Evolutionary conservation across 2,888 invertebrate species (phyloP).

Genomic region (Lasiommata megera): DNA sequence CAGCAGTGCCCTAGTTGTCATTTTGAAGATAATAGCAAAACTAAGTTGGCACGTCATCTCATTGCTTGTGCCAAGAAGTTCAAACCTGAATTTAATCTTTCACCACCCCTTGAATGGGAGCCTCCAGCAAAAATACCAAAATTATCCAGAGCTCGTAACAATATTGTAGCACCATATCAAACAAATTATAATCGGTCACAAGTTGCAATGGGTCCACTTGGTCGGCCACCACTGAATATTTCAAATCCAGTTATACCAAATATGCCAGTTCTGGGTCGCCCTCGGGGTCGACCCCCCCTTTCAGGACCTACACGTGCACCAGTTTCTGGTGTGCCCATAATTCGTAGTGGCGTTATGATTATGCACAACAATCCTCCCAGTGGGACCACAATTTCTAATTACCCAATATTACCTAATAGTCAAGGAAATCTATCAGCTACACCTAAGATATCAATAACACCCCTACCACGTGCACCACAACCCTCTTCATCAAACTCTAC

Average conservation of each 20-base stretch:
- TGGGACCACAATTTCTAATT: constrained; percentile 67
- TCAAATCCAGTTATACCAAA: constrained; percentile 49
- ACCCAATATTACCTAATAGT: constrained; percentile 63
- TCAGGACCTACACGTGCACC: constrained; percentile 54
- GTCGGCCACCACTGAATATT: constrained; percentile 59
- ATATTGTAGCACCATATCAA: constrained; percentile 69
- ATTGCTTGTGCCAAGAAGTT: constrained; percentile 95
- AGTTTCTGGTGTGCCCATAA: constrained; percentile 71
- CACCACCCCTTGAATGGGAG: constrained; percentile 95
- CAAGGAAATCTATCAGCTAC: constrained; percentile 81
- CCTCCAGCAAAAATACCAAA: constrained; percentile 96
- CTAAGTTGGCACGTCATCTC: constrained; percentile 93
- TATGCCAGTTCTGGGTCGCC: constrained; percentile 62
- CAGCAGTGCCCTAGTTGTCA: constrained; percentile 97
- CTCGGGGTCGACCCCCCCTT: constrained; percentile 73
- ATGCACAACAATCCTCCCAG: constrained; percentile 82
- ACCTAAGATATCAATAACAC: constrained; percentile 96
- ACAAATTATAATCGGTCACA: constrained; percentile 74
- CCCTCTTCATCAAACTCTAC: constrained; percentile 64
- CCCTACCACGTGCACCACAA: constrained; percentile 87
- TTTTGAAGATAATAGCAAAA: constrained; percentile 96
- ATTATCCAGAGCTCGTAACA: constrained; percentile 68
- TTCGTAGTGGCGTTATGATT: constrained; percentile 84
- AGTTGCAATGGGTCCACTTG: constrained; percentile 67
- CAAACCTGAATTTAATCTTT: constrained; percentile 92